Evolutionary conservation across 2,113 vertebrate genomes (phyloP).

Genomic region (Potamarius usumacintae): DNA sequence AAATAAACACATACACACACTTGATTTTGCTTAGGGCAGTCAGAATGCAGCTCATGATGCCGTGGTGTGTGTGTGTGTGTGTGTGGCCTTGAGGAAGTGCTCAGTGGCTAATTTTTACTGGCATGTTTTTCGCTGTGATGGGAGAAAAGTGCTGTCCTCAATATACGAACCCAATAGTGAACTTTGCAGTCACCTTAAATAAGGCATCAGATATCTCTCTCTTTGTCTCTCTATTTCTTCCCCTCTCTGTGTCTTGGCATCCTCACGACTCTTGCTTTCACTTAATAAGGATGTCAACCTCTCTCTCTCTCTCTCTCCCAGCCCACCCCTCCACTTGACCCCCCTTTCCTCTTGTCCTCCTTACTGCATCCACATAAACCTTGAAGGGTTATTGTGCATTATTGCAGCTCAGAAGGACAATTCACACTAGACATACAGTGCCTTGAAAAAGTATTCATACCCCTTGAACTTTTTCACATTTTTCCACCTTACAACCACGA

Average conservation of each 20-base stretch:
- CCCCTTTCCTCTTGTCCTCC: neutral
- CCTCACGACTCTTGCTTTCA: neutral
- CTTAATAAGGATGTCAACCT: neutral
- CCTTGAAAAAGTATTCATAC: no score
- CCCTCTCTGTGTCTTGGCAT: neutral
- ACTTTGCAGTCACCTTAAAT: slow-evolving; percentile 27
- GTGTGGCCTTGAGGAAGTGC: slow-evolving; percentile 46
- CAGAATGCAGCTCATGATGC: slow-evolving; percentile 10
- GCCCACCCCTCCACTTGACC: neutral
- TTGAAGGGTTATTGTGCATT: neutral
- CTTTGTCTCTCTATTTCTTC: neutral
- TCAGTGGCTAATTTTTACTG: slow-evolving; percentile 27
- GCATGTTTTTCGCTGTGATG: slow-evolving; percentile 18
- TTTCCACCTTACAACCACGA: no score
- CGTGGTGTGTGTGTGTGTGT: neutral
- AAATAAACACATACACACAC: neutral
- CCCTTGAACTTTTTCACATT: no score
- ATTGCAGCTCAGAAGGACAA: neutral
- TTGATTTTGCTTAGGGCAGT: neutral
- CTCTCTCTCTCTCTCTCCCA: neutral
- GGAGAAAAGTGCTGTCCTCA: slow-evolving; percentile 2
- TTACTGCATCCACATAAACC: neutral
- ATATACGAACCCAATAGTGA: slow-evolving; percentile 32
- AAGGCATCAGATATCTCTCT: slow-evolving; percentile 25
- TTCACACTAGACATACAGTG: neutral